phyloP scores from a whole-genome alignment of 2,797 vertebrate species.

The Pseudomugil gertrudae region DNA sequence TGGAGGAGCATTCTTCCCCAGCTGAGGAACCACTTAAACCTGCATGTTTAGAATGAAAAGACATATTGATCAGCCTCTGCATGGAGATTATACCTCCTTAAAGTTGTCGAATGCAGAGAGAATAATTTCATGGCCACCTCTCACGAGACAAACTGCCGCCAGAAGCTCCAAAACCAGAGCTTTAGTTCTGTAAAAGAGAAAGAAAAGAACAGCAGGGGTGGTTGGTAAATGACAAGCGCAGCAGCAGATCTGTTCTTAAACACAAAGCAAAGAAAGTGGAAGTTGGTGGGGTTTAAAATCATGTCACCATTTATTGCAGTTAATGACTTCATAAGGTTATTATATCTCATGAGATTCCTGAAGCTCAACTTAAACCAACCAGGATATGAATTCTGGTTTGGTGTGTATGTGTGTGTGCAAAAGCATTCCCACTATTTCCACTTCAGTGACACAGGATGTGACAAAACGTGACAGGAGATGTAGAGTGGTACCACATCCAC shows the following conservation, averaged over 20 bases:
- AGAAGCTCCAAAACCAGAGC: conserved; percentile 94
- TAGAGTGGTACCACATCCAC: conserved; percentile 58
- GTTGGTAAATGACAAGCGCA: conserved; percentile 36
- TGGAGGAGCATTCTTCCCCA: conserved; percentile 48
- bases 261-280: conserved; percentile 3
- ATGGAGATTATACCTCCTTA: conserved; percentile 87
- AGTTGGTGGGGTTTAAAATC: conserved; percentile 20
- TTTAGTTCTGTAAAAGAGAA: conserved; percentile 88
- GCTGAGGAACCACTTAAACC: conserved; percentile 59
- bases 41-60: conserved; percentile 51
- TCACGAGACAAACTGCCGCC: conserved; percentile 96
- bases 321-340: not conserved
- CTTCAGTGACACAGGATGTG: conserved; percentile 54
- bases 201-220: conserved; percentile 29
- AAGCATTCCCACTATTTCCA: conserved; percentile 4
- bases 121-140: conserved; percentile 98
- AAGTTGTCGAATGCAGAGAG: conserved; percentile 97
- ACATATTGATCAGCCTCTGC: conserved; percentile 32
- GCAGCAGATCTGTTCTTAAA: conserved; percentile 39
- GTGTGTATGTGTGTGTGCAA: not conserved
- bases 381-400: not conserved
- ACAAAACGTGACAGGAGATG: conserved; percentile 63
- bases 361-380: not conserved
- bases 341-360: not conserved
- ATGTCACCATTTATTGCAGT: not conserved